A percentile compares a stretch with the other conserved stretches of the same genome.
Conservation (phyloP, 2,113 vertebrate species). For the Pelodiscus sinensis region DNA sequence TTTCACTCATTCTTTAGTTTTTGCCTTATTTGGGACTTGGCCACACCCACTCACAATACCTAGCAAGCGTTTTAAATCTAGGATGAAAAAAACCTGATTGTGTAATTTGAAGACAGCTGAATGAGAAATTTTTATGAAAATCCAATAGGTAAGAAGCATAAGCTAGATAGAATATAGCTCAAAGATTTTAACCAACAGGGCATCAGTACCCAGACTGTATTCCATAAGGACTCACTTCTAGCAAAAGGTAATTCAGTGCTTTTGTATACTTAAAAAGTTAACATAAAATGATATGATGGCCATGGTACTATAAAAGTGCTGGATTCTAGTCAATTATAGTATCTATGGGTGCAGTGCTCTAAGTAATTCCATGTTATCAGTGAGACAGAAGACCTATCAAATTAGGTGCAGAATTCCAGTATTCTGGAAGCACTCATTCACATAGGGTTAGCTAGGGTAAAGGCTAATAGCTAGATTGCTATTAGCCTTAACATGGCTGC, state of each 20-base stretch:
- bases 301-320: neutral
- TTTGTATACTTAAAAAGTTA: neutral
- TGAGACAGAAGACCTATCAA: neutral
- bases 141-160: neutral
- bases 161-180: neutral
- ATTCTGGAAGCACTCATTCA: rapidly evolving
- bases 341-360: neutral
- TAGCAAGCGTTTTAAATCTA: neutral
- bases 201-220: neutral
- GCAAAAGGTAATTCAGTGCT: neutral
- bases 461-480: neutral
- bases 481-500: neutral
- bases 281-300: neutral
- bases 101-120: neutral
- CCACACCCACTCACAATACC: neutral
- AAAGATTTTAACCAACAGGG: neutral
- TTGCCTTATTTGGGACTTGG: neutral
- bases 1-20: neutral
- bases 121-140: rapidly evolving
- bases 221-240: neutral
- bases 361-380: neutral
- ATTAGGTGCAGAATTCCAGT: neutral
- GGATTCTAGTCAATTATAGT: neutral
- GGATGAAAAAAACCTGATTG: neutral
- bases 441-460: too few relatives aligned